These are phyloP conservation scores for Eurystomus gularis DNA, from an alignment of 2,113 vertebrate species.

Conservation along the genomic window DNA sequence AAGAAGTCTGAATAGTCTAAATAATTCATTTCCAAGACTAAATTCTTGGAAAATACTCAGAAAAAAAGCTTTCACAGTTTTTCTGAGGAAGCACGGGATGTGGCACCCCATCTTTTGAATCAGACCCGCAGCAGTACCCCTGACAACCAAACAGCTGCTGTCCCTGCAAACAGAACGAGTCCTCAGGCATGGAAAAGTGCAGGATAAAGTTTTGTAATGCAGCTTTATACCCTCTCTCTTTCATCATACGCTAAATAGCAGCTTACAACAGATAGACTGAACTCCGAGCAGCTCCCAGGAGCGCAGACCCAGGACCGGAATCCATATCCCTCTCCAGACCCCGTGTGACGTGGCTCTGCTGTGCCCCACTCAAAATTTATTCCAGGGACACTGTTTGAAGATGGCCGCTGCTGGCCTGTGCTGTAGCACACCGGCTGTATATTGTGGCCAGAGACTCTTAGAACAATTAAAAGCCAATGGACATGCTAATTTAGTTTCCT, in stretches of 20 bases:
- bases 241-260: neutral
- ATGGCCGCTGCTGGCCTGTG: neutral
- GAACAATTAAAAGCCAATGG: neutral
- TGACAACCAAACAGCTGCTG: neutral
- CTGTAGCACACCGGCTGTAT: neutral
- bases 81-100: neutral
- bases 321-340: neutral
- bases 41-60: neutral
- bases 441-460: neutral
- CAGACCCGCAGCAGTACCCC: neutral
- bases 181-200: neutral
- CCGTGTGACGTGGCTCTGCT: neutral
- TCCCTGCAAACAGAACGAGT: neutral
- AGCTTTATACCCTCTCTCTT: neutral
- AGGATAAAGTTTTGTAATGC: neutral
- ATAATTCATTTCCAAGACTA: neutral
- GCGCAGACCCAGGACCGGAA: rapidly evolving
- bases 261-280: neutral
- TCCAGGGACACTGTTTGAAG: neutral
- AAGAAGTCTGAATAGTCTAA: neutral
- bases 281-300: neutral
- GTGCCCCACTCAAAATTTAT: neutral
- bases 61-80: neutral
- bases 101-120: neutral
- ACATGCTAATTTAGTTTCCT: neutral